Percentiles rank a stretch among this genome's conserved stretches.
phyloP scores from a whole-genome alignment of 2,113 vertebrate genomes.

The Psephotus haematonotus region DNA sequence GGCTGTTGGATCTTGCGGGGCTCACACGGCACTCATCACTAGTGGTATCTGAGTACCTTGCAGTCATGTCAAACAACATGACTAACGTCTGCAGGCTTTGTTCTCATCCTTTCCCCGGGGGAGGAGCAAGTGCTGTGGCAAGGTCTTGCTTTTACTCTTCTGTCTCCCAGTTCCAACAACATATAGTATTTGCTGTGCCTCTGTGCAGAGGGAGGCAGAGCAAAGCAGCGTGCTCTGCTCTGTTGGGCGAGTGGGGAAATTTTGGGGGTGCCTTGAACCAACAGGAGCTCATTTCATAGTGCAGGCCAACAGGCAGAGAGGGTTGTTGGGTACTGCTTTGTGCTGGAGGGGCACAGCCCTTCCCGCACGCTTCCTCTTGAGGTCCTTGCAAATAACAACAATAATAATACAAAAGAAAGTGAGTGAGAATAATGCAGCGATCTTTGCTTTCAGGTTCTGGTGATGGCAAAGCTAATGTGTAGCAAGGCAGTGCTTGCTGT shows the following conservation, averaged over 20 bases:
- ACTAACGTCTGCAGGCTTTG: background rate
- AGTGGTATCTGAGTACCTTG: background rate
- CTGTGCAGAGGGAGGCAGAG: background rate
- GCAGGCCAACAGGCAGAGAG: background rate
- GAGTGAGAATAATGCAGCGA: background rate
- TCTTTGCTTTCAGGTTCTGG: background rate
- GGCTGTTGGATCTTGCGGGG: background rate
- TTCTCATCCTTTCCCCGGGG: background rate
- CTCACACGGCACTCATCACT: rapidly evolving
- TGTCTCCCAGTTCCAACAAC: background rate
- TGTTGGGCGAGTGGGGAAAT: background rate
- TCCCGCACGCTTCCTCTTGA: background rate
- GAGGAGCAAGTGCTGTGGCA: background rate
- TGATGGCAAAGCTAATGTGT: background rate
- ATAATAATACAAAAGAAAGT: background rate
- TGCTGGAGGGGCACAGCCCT: background rate
- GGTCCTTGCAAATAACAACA: background rate
- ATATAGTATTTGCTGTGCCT: background rate
- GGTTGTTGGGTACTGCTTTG: background rate
- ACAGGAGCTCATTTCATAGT: background rate
- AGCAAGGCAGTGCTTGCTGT: rapidly evolving
- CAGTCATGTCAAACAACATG: background rate
- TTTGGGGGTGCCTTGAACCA: background rate
- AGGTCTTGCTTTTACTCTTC: background rate
- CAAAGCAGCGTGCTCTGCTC: background rate